Conservation (phyloP, 2,113 vertebrate species). For the Colius striatus region DNA sequence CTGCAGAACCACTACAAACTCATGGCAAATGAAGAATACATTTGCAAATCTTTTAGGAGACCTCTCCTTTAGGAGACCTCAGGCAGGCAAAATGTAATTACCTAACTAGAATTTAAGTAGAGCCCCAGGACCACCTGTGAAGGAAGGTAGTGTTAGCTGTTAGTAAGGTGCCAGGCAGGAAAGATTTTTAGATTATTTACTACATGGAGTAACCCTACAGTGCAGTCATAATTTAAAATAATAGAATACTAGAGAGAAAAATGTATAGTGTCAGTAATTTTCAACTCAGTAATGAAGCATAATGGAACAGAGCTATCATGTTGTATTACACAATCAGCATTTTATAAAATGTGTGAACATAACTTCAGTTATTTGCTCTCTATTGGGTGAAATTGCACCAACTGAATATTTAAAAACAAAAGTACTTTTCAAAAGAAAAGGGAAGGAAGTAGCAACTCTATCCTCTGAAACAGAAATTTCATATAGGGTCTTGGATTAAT, state of each 20-base stretch:
- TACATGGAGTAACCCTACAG: neutral
- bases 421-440: neutral
- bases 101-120: neutral
- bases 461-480: neutral
- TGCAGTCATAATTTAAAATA: neutral
- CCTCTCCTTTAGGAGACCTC: neutral
- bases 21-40: neutral
- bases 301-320: conserved; percentile 4
- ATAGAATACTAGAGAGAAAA: conserved; percentile 3
- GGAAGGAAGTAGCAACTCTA: neutral
- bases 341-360: neutral
- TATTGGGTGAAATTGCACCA: neutral
- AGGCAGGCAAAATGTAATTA: neutral
- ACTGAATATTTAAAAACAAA: neutral
- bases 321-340: neutral
- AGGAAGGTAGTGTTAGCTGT: neutral
- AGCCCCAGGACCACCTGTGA: neutral
- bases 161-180: neutral
- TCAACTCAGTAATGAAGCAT: neutral
- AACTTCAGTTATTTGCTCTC: conserved; percentile 7
- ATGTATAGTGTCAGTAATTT: conserved; percentile 5
- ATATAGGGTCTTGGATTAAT: neutral
- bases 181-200: conserved; percentile 15
- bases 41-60: neutral
- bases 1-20: neutral